Evolutionary conservation across 1,140 invertebrate genomes (phyloP), one percentile per base, ranked within the genome.

Genomic region (Rhagoletis pomonella): DNA sequence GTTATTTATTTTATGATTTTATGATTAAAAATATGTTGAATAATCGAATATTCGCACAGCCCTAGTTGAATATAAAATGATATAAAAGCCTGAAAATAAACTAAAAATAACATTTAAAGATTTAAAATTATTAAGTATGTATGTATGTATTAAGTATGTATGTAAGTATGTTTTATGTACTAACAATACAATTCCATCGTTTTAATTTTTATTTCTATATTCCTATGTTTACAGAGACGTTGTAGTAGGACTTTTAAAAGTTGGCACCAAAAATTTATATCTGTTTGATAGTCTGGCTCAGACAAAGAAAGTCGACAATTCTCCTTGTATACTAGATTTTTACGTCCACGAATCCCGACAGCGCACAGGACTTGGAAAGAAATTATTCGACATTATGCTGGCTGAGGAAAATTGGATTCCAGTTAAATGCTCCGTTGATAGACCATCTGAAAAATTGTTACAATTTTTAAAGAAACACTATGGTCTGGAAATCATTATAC

Each of bases 381-480:
- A 94, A 86, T 93, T 98, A 0, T 97, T 97, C 91, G 96, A 98
- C 89, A 94, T 96, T 88, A 98, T 98, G 97, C 91, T 98, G 19
- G 95, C 93, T 94, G 94, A 96, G 88, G 95, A 97, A 93, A 94
- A 96, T 88, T 94, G 96, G 19, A 92, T 93, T 44, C 95, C 97
- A 0, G 92, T 95, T 0, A 95, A 97, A 92, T 93, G 98, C 87
- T 97, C 98, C 0, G 97, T 99, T 88, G 98, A 99, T 93, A 95
- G 97, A 86, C 98, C 98, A 0, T 98, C 97, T 0, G 95, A 96
- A 50, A 98, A 98, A 92, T 96, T 98, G 89, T 93, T 97, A 62
- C 95, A 94, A 29, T 99, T 99, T 92, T 93, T 99, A 1, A 93
- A 94, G 12, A 98, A 98, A 92, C 96, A 98, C 93, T 99, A 98